Evolutionary conservation across 2,888 invertebrate species (phyloP).

Genomic region (Spisula solida): DNA sequence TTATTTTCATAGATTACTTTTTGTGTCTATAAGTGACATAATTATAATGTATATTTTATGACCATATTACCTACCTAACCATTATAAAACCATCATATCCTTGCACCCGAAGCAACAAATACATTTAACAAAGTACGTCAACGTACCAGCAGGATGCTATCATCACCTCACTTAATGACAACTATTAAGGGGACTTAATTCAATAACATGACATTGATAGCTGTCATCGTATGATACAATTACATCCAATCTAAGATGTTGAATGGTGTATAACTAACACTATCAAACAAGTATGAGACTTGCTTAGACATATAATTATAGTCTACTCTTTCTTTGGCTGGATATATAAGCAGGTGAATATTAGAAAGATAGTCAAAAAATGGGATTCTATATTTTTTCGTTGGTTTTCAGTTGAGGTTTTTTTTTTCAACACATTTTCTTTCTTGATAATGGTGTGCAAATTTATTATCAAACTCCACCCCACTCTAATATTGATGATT

Average conservation of each 20-base stretch:
- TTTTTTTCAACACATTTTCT: no score
- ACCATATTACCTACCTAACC: no score
- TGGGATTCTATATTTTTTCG: no score
- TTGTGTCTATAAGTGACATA: no score
- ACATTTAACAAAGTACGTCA: neutral
- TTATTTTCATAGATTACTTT: no score
- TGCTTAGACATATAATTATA: neutral
- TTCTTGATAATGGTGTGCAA: no score
- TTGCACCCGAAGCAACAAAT: neutral
- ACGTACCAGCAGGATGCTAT: neutral
- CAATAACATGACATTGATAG: neutral
- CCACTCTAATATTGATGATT: no score
- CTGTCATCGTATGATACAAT: neutral
- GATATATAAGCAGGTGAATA: neutral
- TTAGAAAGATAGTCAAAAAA: neutral
- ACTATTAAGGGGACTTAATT: neutral
- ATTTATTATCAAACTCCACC: no score
- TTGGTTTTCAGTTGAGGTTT: no score
- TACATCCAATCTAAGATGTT: neutral
- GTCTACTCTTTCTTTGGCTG: neutral
- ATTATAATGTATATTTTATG: no score
- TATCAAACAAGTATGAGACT: neutral
- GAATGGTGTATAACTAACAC: neutral
- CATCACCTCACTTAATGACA: slow-evolving; percentile 2
- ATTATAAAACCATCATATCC: no score